Evolutionary conservation across 2,113 vertebrate species (phyloP).

Genomic region (Lagopus leucura): DNA sequence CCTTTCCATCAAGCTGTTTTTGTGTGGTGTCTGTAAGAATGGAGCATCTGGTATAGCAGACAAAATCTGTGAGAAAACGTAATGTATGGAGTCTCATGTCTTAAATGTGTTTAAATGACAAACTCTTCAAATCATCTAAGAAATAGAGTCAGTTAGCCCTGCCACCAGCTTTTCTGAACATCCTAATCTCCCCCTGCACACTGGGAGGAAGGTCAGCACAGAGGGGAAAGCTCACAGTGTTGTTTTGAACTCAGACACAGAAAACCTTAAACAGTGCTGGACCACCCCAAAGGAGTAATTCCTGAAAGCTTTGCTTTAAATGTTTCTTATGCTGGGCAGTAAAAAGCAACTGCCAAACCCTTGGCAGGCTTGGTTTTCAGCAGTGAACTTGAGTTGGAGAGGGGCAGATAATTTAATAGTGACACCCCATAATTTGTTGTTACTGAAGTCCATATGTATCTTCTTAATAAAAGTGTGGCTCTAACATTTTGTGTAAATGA

Average conservation of each 20-base stretch:
- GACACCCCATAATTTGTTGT: constrained; percentile 45
- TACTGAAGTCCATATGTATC: constrained; percentile 54
- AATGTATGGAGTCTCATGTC: background rate
- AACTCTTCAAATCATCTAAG: background rate
- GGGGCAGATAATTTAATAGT: constrained; percentile 33
- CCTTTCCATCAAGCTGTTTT: background rate
- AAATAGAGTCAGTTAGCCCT: background rate
- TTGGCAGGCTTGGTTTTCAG: background rate
- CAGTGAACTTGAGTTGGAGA: constrained; percentile 11
- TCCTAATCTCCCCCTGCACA: background rate
- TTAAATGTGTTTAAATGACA: background rate
- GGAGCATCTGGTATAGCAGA: background rate
- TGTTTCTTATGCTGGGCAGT: background rate
- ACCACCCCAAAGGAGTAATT: background rate
- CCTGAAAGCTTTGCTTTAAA: background rate
- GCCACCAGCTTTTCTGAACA: background rate
- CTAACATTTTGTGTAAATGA: constrained; percentile 66
- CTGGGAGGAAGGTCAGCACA: background rate
- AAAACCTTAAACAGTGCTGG: background rate
- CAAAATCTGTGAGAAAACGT: background rate
- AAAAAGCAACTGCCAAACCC: background rate
- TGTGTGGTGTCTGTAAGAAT: background rate
- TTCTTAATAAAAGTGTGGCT: constrained; percentile 48
- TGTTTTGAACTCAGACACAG: background rate
- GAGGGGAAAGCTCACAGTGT: background rate